Base-by-base conservation (phyloP, 2,113 vertebrate species). In the Entelurus aequoreus region DNA sequence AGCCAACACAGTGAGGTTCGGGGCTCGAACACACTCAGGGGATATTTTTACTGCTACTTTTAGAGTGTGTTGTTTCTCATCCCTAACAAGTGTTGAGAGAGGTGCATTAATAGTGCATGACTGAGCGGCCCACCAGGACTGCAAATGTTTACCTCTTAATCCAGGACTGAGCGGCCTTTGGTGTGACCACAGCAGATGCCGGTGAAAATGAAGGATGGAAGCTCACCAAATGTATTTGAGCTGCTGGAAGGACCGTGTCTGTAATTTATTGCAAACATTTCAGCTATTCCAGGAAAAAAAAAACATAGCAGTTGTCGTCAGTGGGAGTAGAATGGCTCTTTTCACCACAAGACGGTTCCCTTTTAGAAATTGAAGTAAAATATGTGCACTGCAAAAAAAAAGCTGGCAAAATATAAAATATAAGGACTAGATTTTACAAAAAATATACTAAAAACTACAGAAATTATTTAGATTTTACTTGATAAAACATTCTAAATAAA, bases 141-240 rank as follows among this genome's bases (percentile, higher is more conserved):
- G 80, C 76, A 80, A 87, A 82, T 84, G 82, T 86, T 88, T 84
- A 78, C 82, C 76, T 87, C 88, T 82, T 81, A 85, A 86, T 86
- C 77, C 75, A 61, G 68, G 66, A 73, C 70, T 80, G 47, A 6
- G 42, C 54, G 56, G 78, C 83, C 77, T 84, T 76, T 81, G 81
- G 74, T 82, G 78, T 81, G 72, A 71, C 84, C 65, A 60, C 61
- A 28, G 72, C 78, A 71, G 84, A 81, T 77, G 47, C 60, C 81
- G 85, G 83, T 77, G 76, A 60, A 74, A 84, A 87, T 82, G 70
- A 66, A 66, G 84, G 77, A 67, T 58, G 77, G 84, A 84, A 78
- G 77, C 73, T 84, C 85, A 78, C 79, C 80, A 82, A 82, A 85
- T 71, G 61, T 72, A 71, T 73, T 66, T 16, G 19, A 69, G 65